phyloP scores from a whole-genome alignment of 2,888 invertebrate species.

The Bugulina stolonifera region DNA sequence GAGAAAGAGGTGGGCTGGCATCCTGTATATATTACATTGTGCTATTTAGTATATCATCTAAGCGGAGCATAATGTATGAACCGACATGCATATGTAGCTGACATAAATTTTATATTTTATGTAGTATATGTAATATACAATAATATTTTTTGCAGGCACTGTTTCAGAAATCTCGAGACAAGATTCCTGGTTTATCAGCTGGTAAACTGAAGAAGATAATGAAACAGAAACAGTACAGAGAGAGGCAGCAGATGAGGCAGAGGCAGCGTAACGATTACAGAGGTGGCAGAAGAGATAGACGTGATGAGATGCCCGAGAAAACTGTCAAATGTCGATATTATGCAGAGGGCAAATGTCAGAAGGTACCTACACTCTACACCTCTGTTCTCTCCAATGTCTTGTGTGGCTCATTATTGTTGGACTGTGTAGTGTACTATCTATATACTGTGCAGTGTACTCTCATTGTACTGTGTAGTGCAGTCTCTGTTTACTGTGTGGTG shows the following conservation, averaged over 20 bases:
- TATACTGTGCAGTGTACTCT: too few species aligned
- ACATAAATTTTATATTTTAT: too few species aligned
- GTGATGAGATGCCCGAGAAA: not conserved
- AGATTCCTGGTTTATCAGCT: slow-evolving; percentile 17
- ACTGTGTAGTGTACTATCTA: too few species aligned
- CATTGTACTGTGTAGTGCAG: too few species aligned
- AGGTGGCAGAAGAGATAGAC: not conserved
- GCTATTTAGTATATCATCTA: not conserved
- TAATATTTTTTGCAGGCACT: slow-evolving; percentile 13
- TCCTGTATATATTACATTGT: not conserved
- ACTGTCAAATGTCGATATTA: slow-evolving; percentile 66
- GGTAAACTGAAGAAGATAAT: slow-evolving; percentile 29
- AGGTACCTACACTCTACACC: too few species aligned
- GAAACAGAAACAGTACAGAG: slow-evolving; percentile 30
- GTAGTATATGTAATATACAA: too few species aligned
- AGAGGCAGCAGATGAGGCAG: slow-evolving; percentile 31
- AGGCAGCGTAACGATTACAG: slow-evolving; percentile 29
- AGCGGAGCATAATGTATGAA: not conserved
- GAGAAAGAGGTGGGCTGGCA: slow-evolving; percentile 39
- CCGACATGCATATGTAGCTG: too few species aligned
- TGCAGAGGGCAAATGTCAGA: slow-evolving; percentile 76
- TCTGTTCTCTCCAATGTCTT: too few species aligned
- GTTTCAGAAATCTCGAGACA: slow-evolving; percentile 3
- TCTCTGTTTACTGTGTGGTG: too few species aligned
- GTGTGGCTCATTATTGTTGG: too few species aligned